These are phyloP conservation scores for Sylvia borin DNA, from an alignment of 2,797 vertebrate species.

Conservation along the genomic window DNA sequence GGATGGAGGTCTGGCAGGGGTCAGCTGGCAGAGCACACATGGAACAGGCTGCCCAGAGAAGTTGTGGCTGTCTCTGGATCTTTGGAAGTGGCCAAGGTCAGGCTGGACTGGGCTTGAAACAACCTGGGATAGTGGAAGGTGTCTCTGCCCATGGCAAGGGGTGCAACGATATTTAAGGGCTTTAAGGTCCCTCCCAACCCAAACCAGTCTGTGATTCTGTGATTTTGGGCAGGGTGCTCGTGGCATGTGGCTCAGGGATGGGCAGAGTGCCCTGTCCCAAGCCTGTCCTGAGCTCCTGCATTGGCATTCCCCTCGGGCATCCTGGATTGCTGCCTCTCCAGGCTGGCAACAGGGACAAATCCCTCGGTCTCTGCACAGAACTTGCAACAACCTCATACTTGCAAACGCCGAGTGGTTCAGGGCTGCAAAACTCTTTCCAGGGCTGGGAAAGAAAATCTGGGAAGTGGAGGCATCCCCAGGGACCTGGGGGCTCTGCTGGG, in stretches of 20 bases:
- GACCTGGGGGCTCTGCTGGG: not conserved
- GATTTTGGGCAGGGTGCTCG: not conserved
- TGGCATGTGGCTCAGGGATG: not conserved
- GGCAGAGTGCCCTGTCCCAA: not conserved
- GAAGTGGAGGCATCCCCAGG: not conserved
- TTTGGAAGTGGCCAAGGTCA: not conserved
- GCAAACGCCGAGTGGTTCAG: not conserved
- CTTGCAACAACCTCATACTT: not conserved
- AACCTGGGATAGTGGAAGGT: not conserved
- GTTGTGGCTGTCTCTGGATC: not conserved
- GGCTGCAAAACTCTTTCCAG: not conserved
- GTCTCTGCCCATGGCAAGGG: not conserved
- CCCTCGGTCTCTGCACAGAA: not conserved
- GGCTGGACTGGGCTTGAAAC: fast-evolving
- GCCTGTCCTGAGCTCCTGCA: not conserved
- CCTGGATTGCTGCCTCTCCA: not conserved
- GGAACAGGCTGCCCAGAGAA: not conserved
- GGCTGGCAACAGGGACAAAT: not conserved
- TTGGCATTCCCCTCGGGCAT: not conserved
- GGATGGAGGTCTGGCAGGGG: no score
- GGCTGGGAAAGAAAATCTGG: not conserved
- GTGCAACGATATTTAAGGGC: not conserved
- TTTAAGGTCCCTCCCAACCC: not conserved
- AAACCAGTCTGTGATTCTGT: not conserved
- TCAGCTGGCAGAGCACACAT: not conserved